A percentile compares a stretch with the other conserved stretches of the same genome.
These are phyloP conservation scores for Papilio polyxenes DNA, from an alignment of 1,140 invertebrate species.

Conservation along the genomic window DNA sequence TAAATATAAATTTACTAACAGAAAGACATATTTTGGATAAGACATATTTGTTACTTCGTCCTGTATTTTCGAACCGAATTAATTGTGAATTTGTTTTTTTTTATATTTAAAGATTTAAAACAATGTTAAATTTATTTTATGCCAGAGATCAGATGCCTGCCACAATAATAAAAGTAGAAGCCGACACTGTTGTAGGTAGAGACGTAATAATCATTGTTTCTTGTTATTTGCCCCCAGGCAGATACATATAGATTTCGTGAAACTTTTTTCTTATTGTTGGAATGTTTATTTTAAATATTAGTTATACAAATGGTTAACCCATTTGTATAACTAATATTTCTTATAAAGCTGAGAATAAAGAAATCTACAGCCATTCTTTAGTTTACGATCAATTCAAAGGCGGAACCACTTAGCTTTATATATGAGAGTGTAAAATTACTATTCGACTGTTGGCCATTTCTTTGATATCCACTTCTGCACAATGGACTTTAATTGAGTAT, in stretches of 20 bases:
- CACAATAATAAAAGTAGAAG: too few relatives aligned
- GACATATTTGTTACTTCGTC: too few relatives aligned
- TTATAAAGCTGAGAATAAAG: background rate
- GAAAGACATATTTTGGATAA: too few relatives aligned
- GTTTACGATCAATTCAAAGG: background rate
- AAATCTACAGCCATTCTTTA: background rate
- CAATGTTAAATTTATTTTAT: too few relatives aligned
- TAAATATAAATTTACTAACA: too few relatives aligned
- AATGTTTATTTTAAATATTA: background rate
- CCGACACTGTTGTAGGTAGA: too few relatives aligned
- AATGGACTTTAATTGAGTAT: background rate
- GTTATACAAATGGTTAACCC: too few relatives aligned
- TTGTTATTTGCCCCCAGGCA: background rate
- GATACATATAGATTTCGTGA: background rate
- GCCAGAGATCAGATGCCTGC: too few relatives aligned
- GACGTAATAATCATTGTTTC: background rate
- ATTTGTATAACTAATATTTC: too few relatives aligned
- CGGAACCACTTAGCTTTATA: conserved; percentile 1
- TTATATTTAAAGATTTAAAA: too few relatives aligned
- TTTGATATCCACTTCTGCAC: background rate
- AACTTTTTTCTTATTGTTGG: background rate
- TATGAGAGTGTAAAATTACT: background rate
- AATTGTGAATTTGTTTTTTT: too few relatives aligned
- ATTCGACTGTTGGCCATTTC: background rate
- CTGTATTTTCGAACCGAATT: too few relatives aligned